These are phyloP conservation scores for Leucosticte australis DNA, from an alignment of 2,113 vertebrate species.

Conservation along the genomic window DNA sequence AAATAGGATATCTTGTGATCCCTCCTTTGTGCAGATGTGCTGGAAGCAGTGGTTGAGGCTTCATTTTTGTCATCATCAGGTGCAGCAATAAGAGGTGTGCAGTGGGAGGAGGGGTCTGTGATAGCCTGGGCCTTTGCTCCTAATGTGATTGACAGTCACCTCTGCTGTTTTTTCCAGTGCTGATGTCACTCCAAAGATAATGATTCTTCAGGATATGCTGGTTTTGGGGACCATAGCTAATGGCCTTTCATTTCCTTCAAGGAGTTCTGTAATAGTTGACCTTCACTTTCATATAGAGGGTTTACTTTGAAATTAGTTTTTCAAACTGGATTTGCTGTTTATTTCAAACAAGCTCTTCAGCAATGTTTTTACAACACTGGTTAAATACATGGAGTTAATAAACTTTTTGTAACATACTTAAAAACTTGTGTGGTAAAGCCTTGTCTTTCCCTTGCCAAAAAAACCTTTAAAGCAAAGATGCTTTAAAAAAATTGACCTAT, in stretches of 20 bases:
- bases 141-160: neutral
- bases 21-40: neutral
- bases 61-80: neutral
- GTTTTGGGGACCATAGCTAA: neutral
- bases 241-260: neutral
- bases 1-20: neutral
- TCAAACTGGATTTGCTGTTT: neutral
- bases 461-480: neutral
- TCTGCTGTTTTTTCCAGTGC: accelerated
- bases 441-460: neutral
- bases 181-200: neutral
- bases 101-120: neutral
- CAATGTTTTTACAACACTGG: neutral
- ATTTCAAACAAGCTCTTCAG: neutral
- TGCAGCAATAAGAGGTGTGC: neutral
- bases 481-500: neutral
- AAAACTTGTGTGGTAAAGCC: neutral
- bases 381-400: neutral
- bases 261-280: neutral
- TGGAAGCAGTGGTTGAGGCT: neutral
- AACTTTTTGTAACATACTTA: neutral
- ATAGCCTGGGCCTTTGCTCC: neutral
- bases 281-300: neutral
- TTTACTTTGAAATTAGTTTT: neutral
- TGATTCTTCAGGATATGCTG: neutral